Percentiles rank a stretch among this genome's conserved stretches.
Conservation (phyloP, 2,113 vertebrate species). For the Neotragus pygmaeus region DNA sequence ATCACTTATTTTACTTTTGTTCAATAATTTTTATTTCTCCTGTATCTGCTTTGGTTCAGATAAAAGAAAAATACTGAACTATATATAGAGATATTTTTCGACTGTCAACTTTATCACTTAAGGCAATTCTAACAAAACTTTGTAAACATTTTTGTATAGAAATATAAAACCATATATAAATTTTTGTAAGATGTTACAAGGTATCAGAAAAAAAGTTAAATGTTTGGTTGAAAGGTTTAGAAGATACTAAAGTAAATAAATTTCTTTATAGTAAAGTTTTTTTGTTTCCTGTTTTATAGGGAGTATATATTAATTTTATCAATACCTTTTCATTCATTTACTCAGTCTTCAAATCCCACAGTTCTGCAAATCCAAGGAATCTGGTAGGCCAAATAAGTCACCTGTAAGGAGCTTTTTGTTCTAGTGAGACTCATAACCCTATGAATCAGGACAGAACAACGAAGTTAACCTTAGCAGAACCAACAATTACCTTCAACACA, state of each 20-base stretch:
- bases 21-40: neutral
- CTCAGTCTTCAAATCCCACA: neutral
- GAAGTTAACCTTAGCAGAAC: neutral
- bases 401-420: neutral
- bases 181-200: neutral
- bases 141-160: neutral
- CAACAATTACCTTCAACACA: neutral
- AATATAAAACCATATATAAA: neutral
- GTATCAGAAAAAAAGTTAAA: neutral
- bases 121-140: neutral
- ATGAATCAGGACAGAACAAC: neutral
- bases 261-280: neutral
- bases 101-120: neutral
- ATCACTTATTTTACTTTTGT: neutral
- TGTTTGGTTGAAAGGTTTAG: neutral
- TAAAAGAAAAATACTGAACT: neutral
- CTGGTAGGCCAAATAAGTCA: neutral
- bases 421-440: fast-evolving
- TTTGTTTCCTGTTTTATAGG: neutral
- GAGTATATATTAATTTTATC: neutral
- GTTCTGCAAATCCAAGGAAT: neutral
- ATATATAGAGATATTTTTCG: neutral
- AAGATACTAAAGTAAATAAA: neutral
- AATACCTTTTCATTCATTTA: neutral
- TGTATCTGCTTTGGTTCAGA: neutral